Evolutionary conservation across 2,888 invertebrate species (phyloP).

Genomic region (Luperina testacea): DNA sequence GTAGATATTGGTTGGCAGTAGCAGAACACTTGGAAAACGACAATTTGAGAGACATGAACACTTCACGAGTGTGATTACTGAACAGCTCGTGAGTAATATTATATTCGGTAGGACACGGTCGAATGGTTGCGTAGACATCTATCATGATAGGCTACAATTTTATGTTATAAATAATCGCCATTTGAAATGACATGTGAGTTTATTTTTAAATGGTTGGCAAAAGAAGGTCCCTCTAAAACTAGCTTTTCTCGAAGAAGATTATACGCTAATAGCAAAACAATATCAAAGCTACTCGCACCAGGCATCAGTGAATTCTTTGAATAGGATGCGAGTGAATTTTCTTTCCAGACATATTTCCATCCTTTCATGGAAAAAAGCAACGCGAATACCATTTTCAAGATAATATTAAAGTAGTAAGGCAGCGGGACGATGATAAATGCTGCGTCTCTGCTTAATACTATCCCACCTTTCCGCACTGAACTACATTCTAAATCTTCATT

Average conservation of each 20-base stretch:
- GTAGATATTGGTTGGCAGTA: background rate
- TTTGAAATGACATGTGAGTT: background rate
- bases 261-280: background rate
- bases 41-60: background rate
- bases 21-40: background rate
- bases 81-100: background rate
- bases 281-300: background rate
- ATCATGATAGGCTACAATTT: slow-evolving; percentile 10
- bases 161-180: background rate
- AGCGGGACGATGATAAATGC: slow-evolving; percentile 31
- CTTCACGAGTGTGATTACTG: background rate
- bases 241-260: background rate
- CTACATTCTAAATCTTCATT: slow-evolving; percentile 56
- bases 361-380: slow-evolving; percentile 6
- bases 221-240: background rate
- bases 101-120: background rate
- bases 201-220: background rate
- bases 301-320: background rate
- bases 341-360: background rate
- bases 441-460: slow-evolving; percentile 39
- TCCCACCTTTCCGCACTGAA: slow-evolving; percentile 35
- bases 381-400: slow-evolving; percentile 27
- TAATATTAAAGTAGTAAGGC: slow-evolving; percentile 17
- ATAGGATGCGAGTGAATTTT: background rate
- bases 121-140: background rate